Evolutionary conservation across 2,113 vertebrate species (phyloP).

Genomic region (Strix uralensis): DNA sequence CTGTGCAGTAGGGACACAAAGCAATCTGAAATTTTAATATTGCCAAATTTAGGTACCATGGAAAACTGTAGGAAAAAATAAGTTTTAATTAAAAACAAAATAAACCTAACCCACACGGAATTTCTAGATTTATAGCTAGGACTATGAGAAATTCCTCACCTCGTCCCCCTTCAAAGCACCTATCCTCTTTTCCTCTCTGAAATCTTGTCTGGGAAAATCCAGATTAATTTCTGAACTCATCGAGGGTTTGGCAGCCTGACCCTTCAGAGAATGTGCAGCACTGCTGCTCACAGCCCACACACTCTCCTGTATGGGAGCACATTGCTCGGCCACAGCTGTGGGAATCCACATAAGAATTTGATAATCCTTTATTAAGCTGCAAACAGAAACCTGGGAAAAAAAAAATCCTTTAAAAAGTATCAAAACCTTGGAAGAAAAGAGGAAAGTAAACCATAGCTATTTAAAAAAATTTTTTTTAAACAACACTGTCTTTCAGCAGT

Average conservation of each 20-base stretch:
- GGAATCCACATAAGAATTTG: not conserved
- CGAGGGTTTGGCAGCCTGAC: not conserved
- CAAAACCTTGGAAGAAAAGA: not conserved
- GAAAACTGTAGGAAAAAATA: not conserved
- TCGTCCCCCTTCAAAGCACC: not conserved
- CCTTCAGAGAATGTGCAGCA: not conserved
- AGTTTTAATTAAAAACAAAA: not conserved
- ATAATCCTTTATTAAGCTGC: not conserved
- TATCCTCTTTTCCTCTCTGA: not conserved
- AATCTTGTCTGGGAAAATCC: not conserved
- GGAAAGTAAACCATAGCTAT: not conserved
- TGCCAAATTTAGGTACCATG: not conserved
- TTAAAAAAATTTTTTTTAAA: not conserved
- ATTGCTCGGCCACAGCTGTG: fast-evolving
- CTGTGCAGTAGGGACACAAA: not conserved
- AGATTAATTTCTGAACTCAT: not conserved
- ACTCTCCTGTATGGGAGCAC: not conserved
- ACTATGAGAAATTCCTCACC: not conserved
- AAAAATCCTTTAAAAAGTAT: not conserved
- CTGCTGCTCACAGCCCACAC: not conserved
- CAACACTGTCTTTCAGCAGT: not conserved
- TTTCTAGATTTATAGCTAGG: not conserved
- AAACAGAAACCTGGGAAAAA: not conserved
- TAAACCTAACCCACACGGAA: not conserved
- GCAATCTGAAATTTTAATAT: not conserved